These are phyloP conservation scores for Argynnis bischoffii DNA, from an alignment of 2,888 invertebrate species.

Conservation along the genomic window DNA sequence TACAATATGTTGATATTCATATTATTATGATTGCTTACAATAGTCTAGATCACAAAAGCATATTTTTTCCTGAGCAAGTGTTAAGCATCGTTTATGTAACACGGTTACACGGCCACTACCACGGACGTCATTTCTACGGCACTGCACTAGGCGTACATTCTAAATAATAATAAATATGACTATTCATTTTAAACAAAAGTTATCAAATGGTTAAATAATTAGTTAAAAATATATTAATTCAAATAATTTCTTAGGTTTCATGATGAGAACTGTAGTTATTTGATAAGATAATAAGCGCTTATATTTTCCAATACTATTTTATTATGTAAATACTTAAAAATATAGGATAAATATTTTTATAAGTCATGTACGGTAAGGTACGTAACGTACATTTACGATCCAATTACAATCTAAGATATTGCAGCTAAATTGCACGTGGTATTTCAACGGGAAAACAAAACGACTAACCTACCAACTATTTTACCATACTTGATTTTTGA, in stretches of 20 bases:
- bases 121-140: background rate
- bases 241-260: conserved; percentile 3
- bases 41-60: conserved; percentile 8
- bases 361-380: too few relatives aligned
- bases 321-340: conserved; percentile 7
- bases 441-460: too few relatives aligned
- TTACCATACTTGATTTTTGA: too few relatives aligned
- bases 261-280: conserved; percentile 5
- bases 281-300: conserved; percentile 8
- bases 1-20: background rate
- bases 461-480: too few relatives aligned
- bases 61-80: background rate
- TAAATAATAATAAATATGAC: background rate
- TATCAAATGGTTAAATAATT: background rate
- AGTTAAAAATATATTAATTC: conserved; percentile 3
- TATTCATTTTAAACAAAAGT: background rate
- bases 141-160: background rate
- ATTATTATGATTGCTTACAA: background rate
- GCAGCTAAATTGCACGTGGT: background rate
- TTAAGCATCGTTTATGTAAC: background rate
- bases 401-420: background rate
- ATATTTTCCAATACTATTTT: conserved; percentile 3
- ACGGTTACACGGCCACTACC: background rate
- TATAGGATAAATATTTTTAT: too few relatives aligned
- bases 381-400: background rate